Base-by-base conservation (phyloP, 37 sponge, comb jelly and placozoan species). In the Diacarnus erythraeanus region DNA sequence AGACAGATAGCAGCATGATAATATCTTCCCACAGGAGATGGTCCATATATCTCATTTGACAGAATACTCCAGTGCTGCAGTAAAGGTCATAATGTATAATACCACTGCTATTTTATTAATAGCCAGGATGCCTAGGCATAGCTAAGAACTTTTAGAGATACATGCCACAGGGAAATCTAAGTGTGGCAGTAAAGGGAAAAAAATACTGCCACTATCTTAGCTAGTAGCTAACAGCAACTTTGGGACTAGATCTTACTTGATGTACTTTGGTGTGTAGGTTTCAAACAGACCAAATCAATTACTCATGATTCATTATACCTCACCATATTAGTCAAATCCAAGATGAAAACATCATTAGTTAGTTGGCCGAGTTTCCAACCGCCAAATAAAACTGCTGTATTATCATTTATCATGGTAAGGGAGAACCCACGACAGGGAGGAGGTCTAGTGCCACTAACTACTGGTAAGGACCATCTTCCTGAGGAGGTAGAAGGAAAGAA, bases 401-500 rank as follows among this genome's bases (percentile, higher is more conserved):
- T 47, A 5, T 23, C 9, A 51, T 76, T 72, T 1, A 87, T 60
- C 61, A 44, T 21, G 22, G 81, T 87, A 63, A 87, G 70, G 18
- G 82, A 71, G 38, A 81, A 76, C 15, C 75, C 77, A n/a, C 78
- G 78, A 70, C 88, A 81, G 25, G 88, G 88, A 21, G 72, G 76
- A n/a, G 88, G 88, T 0, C 77, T 76, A 35, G 39, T 18, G 8
- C 88, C 88, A 59, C 77, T 76, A n/a, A 77, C 81, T 23, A 18
- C 20, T 34, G 81, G 82, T 29, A 36, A 31, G 22, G 42, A 36
- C 88, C 88, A 87, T 56, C 33, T 38, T 22, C 35, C 72, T 76
- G 77, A 40, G 59, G 3, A 22, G 18, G 31, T 25, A 29, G 9
- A 60, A 60, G 27, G 4, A 9, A 60, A n/a, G n/a, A n/a, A n/a